phyloP scores from a whole-genome alignment of 2,113 vertebrate species.

The Anseranas semipalmata region DNA sequence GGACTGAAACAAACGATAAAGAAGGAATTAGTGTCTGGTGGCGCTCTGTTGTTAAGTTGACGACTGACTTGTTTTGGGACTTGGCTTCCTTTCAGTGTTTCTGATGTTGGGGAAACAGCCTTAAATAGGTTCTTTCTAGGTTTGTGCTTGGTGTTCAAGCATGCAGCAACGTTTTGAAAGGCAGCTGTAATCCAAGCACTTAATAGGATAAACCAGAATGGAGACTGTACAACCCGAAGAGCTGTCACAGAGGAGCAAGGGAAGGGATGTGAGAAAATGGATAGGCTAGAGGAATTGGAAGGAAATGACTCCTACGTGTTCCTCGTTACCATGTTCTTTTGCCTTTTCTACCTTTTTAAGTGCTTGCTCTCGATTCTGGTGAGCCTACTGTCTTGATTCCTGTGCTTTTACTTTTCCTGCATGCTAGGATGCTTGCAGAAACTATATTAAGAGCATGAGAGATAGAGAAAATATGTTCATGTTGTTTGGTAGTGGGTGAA shows the following conservation, averaged over 20 bases:
- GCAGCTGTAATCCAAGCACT: neutral
- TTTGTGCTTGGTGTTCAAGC: neutral
- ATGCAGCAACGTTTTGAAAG: neutral
- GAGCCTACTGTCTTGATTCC: neutral
- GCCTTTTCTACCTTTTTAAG: neutral
- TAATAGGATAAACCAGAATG: neutral
- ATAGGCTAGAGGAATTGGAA: neutral
- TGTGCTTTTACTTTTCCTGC: neutral
- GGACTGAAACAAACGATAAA: neutral
- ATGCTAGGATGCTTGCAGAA: neutral
- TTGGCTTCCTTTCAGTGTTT: neutral
- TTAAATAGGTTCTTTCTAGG: neutral
- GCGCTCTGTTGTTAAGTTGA: neutral
- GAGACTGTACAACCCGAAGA: neutral
- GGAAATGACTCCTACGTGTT: neutral
- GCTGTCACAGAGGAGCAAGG: neutral
- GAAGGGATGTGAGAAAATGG: neutral
- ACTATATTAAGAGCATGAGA: neutral
- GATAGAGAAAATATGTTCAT: neutral
- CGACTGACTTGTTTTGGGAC: neutral
- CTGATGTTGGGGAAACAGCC: neutral
- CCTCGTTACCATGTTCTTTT: neutral
- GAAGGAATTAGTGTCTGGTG: neutral
- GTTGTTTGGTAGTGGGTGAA: slow-evolving; percentile 5
- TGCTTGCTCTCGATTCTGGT: neutral